Base-by-base conservation (phyloP, 2,888 invertebrate genomes). In the Tachina grossa region DNA sequence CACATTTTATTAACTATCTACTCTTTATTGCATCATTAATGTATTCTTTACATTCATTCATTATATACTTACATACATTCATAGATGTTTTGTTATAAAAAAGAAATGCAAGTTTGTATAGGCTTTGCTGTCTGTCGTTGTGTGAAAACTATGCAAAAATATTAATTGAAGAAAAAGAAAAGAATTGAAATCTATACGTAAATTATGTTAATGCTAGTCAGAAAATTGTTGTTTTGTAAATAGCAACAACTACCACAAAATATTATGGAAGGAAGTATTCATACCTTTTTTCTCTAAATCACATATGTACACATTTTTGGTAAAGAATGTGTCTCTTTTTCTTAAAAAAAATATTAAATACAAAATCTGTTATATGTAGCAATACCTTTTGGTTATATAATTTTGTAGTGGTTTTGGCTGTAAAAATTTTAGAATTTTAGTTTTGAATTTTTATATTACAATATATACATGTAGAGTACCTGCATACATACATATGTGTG, bases 331-430 rank as follows among this genome's bases (percentile, higher is more conserved):
- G 76, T 53, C 63, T 22, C 41, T 51, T 51, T 49, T 49, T 9
- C 39, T 75, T 66, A 59, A 31, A 31, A 31, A 53, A 84, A 51
- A 72, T 82, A 77, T 81, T 82, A 85, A 81, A 75, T 81, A 78
- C 81, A 85, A 74, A 85, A 78, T 74, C 19, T 82, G 75, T 76
- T 84, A 76, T 41, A 68, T 71, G 51, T 66, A 59, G 77, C 61
- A 84, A 66, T 68, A 74, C 51, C 55, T 75, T 68, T 79, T 78
- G 19, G 31, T 71, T 69, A 68, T 79, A 71, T 79, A 66, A 83
- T 77, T 31, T 55, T 74, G 78, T 83, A 83, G 83, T 85, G 85
- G 85, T 85, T 85, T 85, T 85, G 85, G 85, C 55, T 85, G 68
- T 79, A 81, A 59, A 75, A 55, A 59, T 63, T 53, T 68, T 72